phyloP scores from a whole-genome alignment of 2,888 invertebrate species.

The Stomorhina lunata region DNA sequence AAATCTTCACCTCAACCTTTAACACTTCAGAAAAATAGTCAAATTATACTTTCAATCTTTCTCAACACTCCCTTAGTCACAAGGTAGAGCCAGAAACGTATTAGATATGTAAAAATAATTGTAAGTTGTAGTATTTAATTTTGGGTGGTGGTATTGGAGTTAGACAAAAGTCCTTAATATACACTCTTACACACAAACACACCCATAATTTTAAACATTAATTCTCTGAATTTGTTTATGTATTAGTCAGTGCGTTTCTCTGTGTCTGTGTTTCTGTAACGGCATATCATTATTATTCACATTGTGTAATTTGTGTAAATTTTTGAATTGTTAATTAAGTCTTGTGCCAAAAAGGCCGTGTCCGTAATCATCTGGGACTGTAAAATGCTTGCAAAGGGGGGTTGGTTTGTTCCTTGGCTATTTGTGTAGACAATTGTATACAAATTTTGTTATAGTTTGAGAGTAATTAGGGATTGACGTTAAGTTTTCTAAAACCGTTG shows the following conservation, averaged over 20 bases:
- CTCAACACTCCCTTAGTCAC: background rate
- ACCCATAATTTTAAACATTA: constrained; percentile 31
- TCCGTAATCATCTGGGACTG: background rate
- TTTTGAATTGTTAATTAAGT: constrained; percentile 74
- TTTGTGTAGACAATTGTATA: background rate
- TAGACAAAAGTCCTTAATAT: background rate
- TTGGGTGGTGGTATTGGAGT: background rate
- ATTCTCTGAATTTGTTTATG: background rate
- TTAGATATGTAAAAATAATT: background rate
- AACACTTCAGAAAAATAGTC: constrained; percentile 26
- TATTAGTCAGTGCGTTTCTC: background rate
- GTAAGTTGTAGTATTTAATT: background rate
- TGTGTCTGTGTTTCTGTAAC: background rate
- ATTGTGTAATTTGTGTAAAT: constrained; percentile 72
- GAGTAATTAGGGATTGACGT: background rate
- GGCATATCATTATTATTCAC: constrained; percentile 69
- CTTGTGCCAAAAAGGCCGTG: constrained; percentile 44
- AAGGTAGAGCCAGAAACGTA: background rate
- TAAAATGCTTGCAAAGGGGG: background rate
- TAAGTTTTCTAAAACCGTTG: background rate
- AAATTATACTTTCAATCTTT: background rate
- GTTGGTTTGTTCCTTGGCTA: background rate
- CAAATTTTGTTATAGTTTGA: background rate
- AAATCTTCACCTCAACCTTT: constrained; percentile 11
- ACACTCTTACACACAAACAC: background rate